Evolutionary conservation across 2,888 invertebrate genomes (phyloP).

Genomic region (Drosophila kokeensis): DNA sequence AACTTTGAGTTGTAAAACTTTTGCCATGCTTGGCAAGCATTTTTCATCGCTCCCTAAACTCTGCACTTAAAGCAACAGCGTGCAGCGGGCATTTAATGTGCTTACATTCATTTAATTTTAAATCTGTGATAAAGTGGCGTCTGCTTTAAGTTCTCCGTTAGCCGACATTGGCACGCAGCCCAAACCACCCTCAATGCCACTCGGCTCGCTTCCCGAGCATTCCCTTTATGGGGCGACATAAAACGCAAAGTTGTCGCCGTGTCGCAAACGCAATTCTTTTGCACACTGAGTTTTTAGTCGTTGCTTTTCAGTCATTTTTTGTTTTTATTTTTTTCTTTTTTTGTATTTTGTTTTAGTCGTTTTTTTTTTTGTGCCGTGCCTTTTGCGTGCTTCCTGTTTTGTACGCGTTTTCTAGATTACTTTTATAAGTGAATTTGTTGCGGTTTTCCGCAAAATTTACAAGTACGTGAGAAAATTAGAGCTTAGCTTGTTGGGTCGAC

Average conservation of each 20-base stretch:
- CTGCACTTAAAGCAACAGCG: conserved; percentile 56
- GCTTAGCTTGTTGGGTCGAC: conserved; percentile 64
- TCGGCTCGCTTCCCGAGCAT: conserved; percentile 2
- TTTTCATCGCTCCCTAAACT: conserved; percentile 22
- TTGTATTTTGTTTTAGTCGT: conserved; percentile 5
- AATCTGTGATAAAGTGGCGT: conserved; percentile 74
- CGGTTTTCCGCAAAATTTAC: conserved; percentile 80
- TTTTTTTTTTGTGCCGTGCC: conserved; percentile 27
- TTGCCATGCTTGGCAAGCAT: conserved; percentile 12
- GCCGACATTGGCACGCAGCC: conserved; percentile 6
- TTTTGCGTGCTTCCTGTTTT: conserved; percentile 72
- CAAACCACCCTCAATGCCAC: background rate
- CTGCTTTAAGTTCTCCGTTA: conserved; percentile 59
- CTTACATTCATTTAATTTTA: conserved; percentile 76
- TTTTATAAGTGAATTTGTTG: conserved; percentile 80
- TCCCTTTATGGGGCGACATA: conserved; percentile 46
- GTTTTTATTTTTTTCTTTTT: conserved; percentile 14
- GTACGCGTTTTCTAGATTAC: conserved; percentile 79
- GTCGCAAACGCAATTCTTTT: conserved; percentile 77
- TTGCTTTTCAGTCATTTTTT: conserved; percentile 42
- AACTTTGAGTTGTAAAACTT: conserved; percentile 58
- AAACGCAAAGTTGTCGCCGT: conserved; percentile 75
- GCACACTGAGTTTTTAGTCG: conserved; percentile 39
- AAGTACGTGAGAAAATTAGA: conserved; percentile 80
- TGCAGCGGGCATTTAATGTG: conserved; percentile 69